Evolutionary conservation across 2,888 invertebrate species (phyloP), one percentile per base, ranked within the genome.

Genomic region (Dioctria rufipes): DNA sequence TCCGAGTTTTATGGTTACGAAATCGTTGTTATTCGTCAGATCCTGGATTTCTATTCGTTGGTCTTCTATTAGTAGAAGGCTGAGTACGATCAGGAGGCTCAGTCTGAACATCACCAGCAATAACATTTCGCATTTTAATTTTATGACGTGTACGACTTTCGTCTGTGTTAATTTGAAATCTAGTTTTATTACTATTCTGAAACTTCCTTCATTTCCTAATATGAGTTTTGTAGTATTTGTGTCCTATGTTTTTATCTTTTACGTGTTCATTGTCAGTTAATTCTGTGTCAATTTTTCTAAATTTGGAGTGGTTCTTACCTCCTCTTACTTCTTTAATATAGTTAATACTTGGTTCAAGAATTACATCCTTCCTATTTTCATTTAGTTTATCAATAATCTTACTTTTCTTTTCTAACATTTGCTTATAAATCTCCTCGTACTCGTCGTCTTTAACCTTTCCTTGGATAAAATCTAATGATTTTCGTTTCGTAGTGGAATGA

Each of bases 21-120:
- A 71, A 8, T 39, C 71, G 4, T 71, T 71, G 40, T 71, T 71
- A 43, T 54, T 37, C 5, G 39, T 71, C 51, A 71, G 13, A 39
- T 71, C 71, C 51, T 71, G 71, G 3, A 71, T 42, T 39, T 71
- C 71, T 6, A 71, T 71, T 4, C 39, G 54, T 51, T 71, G 71
- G 11, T 54, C 40, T 25, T 5, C n/a, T 60, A 60, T 5, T 25
- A 60, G 25, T 11, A 25, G 60, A 25, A 60, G n/a, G 60, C 11
- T 8, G 11, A 71, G n/a, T 54, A 51, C 9, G 60, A 25, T 25
- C 13, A 60, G 13, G 13, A 60, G 60, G 60, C 13, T 60, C 25
- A n/a, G n/a, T 60, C 13, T 25, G n/a, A 25, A 13, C 3, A 46
- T 46, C 8, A 46, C 46, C 46, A 2, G 46, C 5, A 46, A 46